These are phyloP conservation scores for Macrostomum cliftonense DNA, from an alignment of 2,888 invertebrate genomes.

Conservation along the genomic window DNA sequence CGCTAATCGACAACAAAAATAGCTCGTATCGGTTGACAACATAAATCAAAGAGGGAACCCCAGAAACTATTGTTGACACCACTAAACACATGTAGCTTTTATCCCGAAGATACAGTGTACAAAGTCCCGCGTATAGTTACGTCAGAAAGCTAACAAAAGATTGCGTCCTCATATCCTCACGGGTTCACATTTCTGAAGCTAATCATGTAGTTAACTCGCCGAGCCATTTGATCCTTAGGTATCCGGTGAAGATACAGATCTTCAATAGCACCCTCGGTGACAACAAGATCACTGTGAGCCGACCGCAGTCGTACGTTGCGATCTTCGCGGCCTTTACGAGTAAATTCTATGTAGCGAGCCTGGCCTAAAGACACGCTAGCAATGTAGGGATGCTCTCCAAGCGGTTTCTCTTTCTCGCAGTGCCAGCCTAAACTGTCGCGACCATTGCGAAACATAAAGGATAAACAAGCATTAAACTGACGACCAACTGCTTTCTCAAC, in stretches of 20 bases:
- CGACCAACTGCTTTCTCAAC: slow-evolving; percentile 2
- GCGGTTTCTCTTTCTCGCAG: slow-evolving; percentile 22
- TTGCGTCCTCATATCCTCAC: too few relatives aligned
- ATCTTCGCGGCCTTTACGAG: neutral
- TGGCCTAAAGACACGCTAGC: slow-evolving; percentile 12
- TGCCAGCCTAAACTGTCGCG: slow-evolving; percentile 29
- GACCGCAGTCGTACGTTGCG: neutral
- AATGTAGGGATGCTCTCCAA: slow-evolving; percentile 21
- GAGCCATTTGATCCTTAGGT: neutral
- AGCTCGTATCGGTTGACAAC: too few relatives aligned
- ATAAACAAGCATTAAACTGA: neutral
- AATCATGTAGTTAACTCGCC: neutral
- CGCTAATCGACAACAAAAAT: too few relatives aligned
- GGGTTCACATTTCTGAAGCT: slow-evolving; percentile 1
- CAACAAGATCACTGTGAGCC: slow-evolving; percentile 1
- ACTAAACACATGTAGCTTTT: too few relatives aligned
- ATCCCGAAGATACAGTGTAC: too few relatives aligned
- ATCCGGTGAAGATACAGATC: slow-evolving; percentile 1
- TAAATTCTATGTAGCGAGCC: neutral
- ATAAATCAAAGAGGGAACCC: too few relatives aligned
- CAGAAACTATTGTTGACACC: too few relatives aligned
- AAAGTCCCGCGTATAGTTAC: too few relatives aligned
- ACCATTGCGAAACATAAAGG: slow-evolving; percentile 15
- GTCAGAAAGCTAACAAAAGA: too few relatives aligned
- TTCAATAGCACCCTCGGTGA: slow-evolving; percentile 1